Evolutionary conservation across 2,797 vertebrate species (phyloP), one percentile per base, ranked within the genome.

Genomic region (Thalassophryne amazonica): DNA sequence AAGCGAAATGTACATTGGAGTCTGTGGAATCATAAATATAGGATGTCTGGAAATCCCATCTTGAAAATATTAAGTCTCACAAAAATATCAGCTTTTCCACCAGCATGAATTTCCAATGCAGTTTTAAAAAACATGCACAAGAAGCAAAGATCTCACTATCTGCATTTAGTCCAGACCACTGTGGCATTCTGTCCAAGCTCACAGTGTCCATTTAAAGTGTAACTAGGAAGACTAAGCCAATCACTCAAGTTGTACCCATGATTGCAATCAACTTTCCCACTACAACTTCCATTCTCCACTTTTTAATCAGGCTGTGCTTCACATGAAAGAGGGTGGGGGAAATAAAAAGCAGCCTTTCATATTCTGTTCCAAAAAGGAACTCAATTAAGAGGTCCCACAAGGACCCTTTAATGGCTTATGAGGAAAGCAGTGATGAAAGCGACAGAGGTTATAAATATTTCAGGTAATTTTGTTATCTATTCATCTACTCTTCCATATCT

Each of bases 361-460:
- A 85, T 85, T 84, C 77, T 60, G 62, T 69, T 86, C 63, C 7
- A 52, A 88, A 86, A 80, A 76, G 78, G 73, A 89, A 88, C 76
- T 88, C 85, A 91, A 89, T 89, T 89, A 88, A 76, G 79, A 82
- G 64, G 62, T 80, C 86, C 82, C 83, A 81, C 76, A 76, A 78
- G 86, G 76, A 69, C 66, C 77, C 58, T 74, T 74, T 86, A 87
- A 87, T 86, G 80, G 85, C 80, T 85, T 83, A 73, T 75, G 78
- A 80, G 62, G 66, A 64, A 81, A 69, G 68, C 74, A 46, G 46
- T 77, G 77, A 86, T 87, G 84, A 90, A 87, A 85, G 74, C 83
- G 66, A 73, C 62, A 68, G 73, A 81, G 78, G 85, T 86, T 90
- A 87, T 88, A 83, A 88, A 90, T 88, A 90, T 90, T 91, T 89